Evolutionary conservation across 2,888 invertebrate genomes (phyloP), one percentile per base, ranked within the genome.

Genomic region (Steinernema carpocapsae): DNA sequence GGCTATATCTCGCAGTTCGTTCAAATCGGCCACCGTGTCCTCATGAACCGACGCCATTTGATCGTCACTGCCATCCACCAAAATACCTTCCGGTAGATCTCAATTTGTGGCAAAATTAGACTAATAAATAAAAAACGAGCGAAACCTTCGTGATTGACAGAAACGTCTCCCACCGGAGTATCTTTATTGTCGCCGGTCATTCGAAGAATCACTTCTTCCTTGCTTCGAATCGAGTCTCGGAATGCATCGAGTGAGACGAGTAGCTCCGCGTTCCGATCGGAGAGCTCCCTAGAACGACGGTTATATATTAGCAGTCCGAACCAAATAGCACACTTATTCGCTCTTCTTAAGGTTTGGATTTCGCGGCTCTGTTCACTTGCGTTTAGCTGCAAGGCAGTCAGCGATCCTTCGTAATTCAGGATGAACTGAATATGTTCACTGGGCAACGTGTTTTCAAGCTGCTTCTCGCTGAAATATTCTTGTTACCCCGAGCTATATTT

Each of bases 1-100:
- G n/a, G 89, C 88, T 45, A 89, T 86, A 83, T 90, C 90, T 88
- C 87, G 86, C 75, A 86, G 77, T 72, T 84, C 83, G 43, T 78
- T 79, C 70, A 86, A 76, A 73, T 86, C 86, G 19, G 74, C 70
- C 26, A 85, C 85, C 29, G 74, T 22, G 6, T 76, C 48, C 76
- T 83, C 73, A 71, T 79, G 64, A 17, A 29, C 51, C 10, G 19
- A 29, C n/a, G 12, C 29, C 10, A 45, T 6, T 3, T 12, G n/a
- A 19, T 17, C 29, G 2, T 46, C 51, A 48, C 24, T 48, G 71
- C 71, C 51, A 24, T 48, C 71, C 17, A 48, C 71, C 19, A 71
- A 24, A 6, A 46, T 10, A 4, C 29, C 71, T 32, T 71, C 71
- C 17, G 32, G 48, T 48, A 48, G 17, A 29, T 48, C 48, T 46